A percentile compares a stretch with the other conserved stretches of the same genome.
These are phyloP conservation scores for Phrynosoma blainvillii DNA, from an alignment of 2,113 vertebrate genomes.

Conservation along the genomic window DNA sequence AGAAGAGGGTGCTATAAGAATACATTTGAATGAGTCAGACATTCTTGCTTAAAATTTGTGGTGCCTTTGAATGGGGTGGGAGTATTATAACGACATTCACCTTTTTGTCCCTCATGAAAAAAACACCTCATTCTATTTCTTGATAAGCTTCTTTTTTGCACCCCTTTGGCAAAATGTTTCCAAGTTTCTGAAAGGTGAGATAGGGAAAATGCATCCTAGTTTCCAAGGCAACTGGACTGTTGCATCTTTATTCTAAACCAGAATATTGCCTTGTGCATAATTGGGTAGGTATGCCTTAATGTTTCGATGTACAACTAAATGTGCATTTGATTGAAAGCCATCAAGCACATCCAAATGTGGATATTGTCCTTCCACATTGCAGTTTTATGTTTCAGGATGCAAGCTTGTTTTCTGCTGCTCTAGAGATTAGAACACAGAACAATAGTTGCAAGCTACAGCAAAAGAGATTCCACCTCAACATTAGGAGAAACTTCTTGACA, in stretches of 20 bases:
- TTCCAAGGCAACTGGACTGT: background rate
- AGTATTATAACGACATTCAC: background rate
- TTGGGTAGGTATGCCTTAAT: background rate
- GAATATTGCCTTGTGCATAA: no score
- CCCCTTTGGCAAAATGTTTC: background rate
- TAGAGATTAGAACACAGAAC: no score
- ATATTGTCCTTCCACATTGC: background rate
- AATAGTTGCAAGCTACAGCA: no score
- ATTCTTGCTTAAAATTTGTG: background rate
- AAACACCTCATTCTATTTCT: background rate
- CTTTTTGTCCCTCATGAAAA: background rate
- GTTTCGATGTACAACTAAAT: background rate
- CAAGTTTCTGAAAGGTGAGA: background rate
- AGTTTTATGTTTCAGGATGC: no score
- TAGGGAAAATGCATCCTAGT: background rate
- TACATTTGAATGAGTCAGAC: background rate
- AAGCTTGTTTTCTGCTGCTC: no score
- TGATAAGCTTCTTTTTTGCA: background rate
- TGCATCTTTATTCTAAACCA: background rate
- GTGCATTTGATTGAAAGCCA: background rate
- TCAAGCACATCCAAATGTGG: background rate
- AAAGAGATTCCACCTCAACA: no score
- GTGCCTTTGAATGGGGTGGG: background rate
- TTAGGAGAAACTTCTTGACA: no score
- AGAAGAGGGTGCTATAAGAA: slow-evolving; percentile 51